Evolutionary conservation across 2,797 vertebrate genomes (phyloP).

Genomic region (Euthynnus affinis): DNA sequence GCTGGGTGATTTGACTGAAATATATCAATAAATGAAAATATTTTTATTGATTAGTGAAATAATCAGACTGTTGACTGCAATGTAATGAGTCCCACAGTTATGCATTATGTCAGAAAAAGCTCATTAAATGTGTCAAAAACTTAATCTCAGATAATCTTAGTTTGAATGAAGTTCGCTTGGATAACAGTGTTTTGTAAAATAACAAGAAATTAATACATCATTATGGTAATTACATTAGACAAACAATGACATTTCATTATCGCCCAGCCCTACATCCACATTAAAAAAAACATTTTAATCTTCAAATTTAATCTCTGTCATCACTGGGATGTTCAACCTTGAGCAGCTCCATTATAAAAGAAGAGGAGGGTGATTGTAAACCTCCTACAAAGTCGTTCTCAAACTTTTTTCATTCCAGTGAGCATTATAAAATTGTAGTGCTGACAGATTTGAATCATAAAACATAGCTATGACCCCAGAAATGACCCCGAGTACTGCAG

Average conservation of each 20-base stretch:
- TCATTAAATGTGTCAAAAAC: constrained; percentile 11
- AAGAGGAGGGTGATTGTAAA: constrained; percentile 41
- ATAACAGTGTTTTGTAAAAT: background rate
- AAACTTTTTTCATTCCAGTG: constrained; percentile 21
- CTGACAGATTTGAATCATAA: constrained; percentile 48
- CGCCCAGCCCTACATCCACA: constrained; percentile 22
- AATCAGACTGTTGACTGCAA: background rate
- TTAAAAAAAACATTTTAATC: constrained; percentile 6
- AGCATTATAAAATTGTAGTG: constrained; percentile 38
- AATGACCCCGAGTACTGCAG: constrained; percentile 14
- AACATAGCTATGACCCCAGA: constrained; percentile 32
- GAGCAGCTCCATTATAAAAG: constrained; percentile 12
- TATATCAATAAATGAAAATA: constrained; percentile 16
- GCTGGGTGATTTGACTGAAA: background rate
- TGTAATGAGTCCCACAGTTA: background rate
- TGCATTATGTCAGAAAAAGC: background rate
- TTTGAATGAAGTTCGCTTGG: background rate
- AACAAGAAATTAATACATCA: constrained; percentile 12
- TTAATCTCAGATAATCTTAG: background rate
- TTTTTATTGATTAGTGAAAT: constrained; percentile 20
- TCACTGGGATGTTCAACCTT: constrained; percentile 40
- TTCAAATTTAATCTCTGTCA: constrained; percentile 35
- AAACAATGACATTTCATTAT: constrained; percentile 36
- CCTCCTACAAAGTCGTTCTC: constrained; percentile 42
- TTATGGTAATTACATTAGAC: constrained; percentile 16